These are phyloP conservation scores for Gymnocypris eckloni DNA, from an alignment of 2,797 vertebrate genomes.

Conservation along the genomic window DNA sequence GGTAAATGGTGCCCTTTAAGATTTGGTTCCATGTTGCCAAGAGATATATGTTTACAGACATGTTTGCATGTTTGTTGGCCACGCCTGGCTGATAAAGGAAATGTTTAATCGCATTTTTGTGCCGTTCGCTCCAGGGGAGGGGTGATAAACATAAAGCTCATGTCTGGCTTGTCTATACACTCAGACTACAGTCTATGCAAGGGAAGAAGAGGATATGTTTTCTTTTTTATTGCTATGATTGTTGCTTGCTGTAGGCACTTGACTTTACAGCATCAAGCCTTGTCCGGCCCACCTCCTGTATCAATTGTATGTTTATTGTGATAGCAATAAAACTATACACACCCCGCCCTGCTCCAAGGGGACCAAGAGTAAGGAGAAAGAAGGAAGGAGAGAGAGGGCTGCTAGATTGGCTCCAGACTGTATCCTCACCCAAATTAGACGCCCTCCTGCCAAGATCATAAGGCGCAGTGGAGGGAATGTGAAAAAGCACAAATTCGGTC, in stretches of 20 bases:
- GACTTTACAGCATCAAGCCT: conserved; percentile 58
- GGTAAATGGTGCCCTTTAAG: background rate
- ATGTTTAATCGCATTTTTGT: conserved; percentile 57
- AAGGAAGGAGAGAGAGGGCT: conserved; percentile 21
- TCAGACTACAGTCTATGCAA: conserved; percentile 41
- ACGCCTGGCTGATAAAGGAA: conserved; percentile 58
- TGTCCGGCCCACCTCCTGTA: conserved; percentile 52
- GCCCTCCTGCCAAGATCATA: conserved; percentile 61
- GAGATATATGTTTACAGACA: conserved; percentile 9
- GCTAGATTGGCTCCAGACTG: conserved; percentile 54
- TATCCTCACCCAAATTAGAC: conserved; percentile 63
- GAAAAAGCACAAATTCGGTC: conserved; percentile 36
- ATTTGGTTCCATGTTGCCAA: background rate
- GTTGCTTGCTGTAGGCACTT: conserved; percentile 50
- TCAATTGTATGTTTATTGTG: conserved; percentile 68
- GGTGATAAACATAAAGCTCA: conserved; percentile 45
- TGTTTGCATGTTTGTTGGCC: conserved; percentile 53
- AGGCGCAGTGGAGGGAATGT: conserved; percentile 50
- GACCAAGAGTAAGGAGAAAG: conserved; percentile 33
- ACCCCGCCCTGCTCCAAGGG: conserved; percentile 46
- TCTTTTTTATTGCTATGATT: background rate
- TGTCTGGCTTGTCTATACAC: conserved; percentile 43
- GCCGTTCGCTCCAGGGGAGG: conserved; percentile 13
- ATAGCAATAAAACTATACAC: conserved; percentile 61
- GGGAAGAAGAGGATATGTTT: background rate